Base-by-base conservation (phyloP, 2,888 invertebrate genomes). In the Pollenia labialis region DNA sequence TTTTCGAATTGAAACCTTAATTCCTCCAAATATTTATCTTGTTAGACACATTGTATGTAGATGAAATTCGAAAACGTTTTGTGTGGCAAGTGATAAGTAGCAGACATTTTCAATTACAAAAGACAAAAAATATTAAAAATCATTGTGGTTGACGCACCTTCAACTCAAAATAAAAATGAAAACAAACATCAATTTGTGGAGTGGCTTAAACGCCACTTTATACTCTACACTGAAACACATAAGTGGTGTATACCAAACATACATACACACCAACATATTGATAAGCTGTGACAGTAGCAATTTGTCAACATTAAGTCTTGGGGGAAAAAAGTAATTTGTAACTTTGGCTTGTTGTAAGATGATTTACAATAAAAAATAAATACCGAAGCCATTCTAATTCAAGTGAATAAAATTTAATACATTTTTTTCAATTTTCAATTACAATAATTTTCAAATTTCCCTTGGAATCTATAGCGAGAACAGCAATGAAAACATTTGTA, bases 201-300 rank as follows among this genome's bases (percentile, higher is more conserved):
- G 82, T 75, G 75, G 75, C 68, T 54, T 12, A 66, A 76, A 69
- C 60, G 69, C 76, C 54, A 71, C 40, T 58, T 52, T 4, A 50
- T 42, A 12, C 8, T 48, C 42, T 16, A 46, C 14, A 81, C 9
- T 32, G n/a, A 40, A 42, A 2, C 46, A 42, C 7, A 64, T 32
- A 58, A 64, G 7, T 46, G 66, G 32, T 32, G n/a, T 10, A 46
- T 14, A 54, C 14, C 18, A 54, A 44, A 16, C 18, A 54, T 11
- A 74, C 23, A 46, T 7, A 60, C 44, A 58, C n/a, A 66, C 62
- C 58, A 58, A 71, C 40, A 54, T 46, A 88, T 88, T 85, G 88
- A 87, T 85, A 83, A 84, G 77, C 87, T 76, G 66, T 87, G 88
- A 88, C 88, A 88, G 84, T 81, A 85, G 88, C 86, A 69, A 88